Evolutionary conservation across 2,797 vertebrate genomes (phyloP).

Genomic region (Anabas testudineus): DNA sequence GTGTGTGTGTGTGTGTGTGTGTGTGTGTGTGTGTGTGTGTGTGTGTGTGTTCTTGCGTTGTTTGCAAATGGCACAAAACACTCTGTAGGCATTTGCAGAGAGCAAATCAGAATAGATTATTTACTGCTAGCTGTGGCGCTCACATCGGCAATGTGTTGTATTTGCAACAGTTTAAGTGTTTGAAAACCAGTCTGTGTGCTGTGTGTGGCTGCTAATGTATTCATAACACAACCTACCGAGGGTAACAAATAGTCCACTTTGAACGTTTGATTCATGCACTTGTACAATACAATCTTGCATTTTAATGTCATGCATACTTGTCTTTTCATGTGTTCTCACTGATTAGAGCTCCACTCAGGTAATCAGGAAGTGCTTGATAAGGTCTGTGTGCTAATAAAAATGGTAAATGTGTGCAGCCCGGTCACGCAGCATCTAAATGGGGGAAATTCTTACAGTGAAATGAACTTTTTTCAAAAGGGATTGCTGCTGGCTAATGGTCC

Average conservation of each 20-base stretch:
- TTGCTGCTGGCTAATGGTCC: too few relatives aligned
- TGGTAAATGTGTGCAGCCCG: too few relatives aligned
- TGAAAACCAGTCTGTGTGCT: constrained; percentile 11
- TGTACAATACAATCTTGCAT: background rate
- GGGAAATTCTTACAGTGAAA: too few relatives aligned
- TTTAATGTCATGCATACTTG: background rate
- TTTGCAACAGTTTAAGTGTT: constrained; percentile 27
- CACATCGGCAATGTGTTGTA: constrained; percentile 35
- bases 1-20: constrained; percentile 23
- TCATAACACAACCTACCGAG: background rate
- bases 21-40: constrained; percentile 27
- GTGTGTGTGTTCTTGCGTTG: constrained; percentile 47
- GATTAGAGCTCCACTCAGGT: background rate
- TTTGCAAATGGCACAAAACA: constrained; percentile 67
- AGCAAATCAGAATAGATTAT: constrained; percentile 61
- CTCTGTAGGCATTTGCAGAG: constrained; percentile 44
- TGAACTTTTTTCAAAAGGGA: too few relatives aligned
- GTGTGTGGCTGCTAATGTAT: background rate
- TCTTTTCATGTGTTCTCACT: too few relatives aligned
- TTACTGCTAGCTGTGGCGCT: constrained; percentile 45
- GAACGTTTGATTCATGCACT: background rate
- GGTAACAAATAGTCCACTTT: background rate
- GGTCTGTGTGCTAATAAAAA: too few relatives aligned
- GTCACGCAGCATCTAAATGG: too few relatives aligned
- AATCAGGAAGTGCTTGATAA: background rate